Evolutionary conservation across 2,113 vertebrate genomes (phyloP).

Genomic region (Hemicordylus capensis): DNA sequence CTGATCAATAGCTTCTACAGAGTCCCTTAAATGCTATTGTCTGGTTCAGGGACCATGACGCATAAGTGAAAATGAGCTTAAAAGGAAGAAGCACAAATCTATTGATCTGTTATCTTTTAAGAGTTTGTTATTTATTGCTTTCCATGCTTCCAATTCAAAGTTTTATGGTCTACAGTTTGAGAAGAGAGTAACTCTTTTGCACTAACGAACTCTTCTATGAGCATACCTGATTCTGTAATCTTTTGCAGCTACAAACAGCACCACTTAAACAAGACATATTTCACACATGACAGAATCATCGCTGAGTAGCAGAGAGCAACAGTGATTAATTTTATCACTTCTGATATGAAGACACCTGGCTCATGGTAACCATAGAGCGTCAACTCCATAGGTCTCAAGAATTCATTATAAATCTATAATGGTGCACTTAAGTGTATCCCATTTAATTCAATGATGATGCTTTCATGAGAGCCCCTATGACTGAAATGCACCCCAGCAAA

Average conservation of each 20-base stretch:
- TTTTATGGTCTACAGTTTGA: neutral
- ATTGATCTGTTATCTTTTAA: constrained; percentile 27
- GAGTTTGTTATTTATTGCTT: constrained; percentile 7
- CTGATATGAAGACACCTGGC: neutral
- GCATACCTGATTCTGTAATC: neutral
- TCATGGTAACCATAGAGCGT: neutral
- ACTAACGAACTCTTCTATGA: neutral
- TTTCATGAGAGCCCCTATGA: neutral
- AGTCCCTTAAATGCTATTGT: constrained; percentile 55
- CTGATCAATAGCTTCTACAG: constrained; percentile 51
- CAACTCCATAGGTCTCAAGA: neutral
- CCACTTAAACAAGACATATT: neutral
- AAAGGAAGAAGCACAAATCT: constrained; percentile 1
- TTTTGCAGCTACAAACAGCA: neutral
- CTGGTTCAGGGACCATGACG: constrained; percentile 53
- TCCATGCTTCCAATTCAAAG: neutral
- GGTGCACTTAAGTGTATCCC: neutral
- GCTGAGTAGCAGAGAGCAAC: neutral
- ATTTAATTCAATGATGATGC: neutral
- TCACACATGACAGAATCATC: neutral
- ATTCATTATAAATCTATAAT: neutral
- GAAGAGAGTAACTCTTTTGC: neutral
- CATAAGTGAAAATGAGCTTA: constrained; percentile 24
- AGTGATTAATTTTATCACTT: neutral
- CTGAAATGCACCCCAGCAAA: neutral